Base-by-base conservation (phyloP, 2,797 vertebrate species). In the Enoplosus armatus region DNA sequence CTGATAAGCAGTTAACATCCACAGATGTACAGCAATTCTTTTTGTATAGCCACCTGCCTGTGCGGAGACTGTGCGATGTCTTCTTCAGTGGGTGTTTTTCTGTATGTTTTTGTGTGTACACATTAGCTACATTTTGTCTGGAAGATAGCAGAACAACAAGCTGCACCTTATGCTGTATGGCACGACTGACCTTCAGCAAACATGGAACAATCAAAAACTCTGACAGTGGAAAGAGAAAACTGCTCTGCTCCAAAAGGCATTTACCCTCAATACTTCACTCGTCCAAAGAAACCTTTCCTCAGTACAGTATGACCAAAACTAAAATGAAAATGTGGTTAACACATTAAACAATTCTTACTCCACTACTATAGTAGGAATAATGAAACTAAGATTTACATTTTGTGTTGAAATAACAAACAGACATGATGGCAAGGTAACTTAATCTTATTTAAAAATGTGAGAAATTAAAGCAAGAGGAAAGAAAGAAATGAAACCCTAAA, bases 111-210 rank as follows among this genome's bases (percentile, higher is more conserved):
- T 62, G 24, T 63, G 27, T 51, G 35, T 18, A 53, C 24, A 63
- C 61, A 68, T 68, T 63, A 51, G 50, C 8, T 61, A 26, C 24
- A 41, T 77, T 73, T 71, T 16, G 64, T 67, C 39, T 62, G 27
- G 18, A 54, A 65, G 20, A 74, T 1, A 67, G 67, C 65, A 26
- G 66, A 77, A 55, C 63, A 75, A 50, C 67, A 29, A 72, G n/a
- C 61, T 50, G 56, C 22, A 51, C 33, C 9, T 31, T 37, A n/a
- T 22, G 45, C 43, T 56, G 53, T 35, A 9, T 5, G 5, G 45
- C 33, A 75, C 76, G 68, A 71, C 60, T 64, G 78, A 84, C 43
- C 60, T 82, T 77, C 73, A 69, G 8, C 31, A 79, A 81, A 80
- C 78, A 14, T 2, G 47, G 41, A n/a, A n/a, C n/a, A n/a, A n/a